Conservation (phyloP, 2,113 vertebrate genomes). For the Passer domesticus region DNA sequence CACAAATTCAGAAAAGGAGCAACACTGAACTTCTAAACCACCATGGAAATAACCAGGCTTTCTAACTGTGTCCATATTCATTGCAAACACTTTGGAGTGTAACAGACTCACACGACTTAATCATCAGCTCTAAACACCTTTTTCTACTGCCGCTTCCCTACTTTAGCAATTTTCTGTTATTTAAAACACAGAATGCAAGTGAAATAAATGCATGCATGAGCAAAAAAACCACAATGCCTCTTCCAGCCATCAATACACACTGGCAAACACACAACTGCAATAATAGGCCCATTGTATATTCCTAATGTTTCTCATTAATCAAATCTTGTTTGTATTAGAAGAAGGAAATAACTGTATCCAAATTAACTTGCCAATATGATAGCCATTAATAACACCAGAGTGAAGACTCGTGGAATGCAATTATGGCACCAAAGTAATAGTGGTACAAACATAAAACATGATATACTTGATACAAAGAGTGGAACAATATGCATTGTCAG, state of each 20-base stretch:
- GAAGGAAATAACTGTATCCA: conserved; percentile 53
- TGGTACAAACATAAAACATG: not conserved
- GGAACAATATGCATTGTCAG: not conserved
- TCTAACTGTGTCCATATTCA: not conserved
- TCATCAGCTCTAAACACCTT: not conserved
- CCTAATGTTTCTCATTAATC: conserved; percentile 66
- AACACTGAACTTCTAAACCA: not conserved
- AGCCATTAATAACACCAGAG: conserved; percentile 46
- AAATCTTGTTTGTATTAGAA: conserved; percentile 57
- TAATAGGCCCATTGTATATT: conserved; percentile 54
- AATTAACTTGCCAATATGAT: conserved; percentile 59
- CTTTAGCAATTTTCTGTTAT: conserved; percentile 5
- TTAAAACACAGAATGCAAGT: conserved; percentile 25
- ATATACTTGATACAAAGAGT: not conserved
- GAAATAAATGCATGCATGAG: conserved; percentile 15
- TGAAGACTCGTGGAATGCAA: conserved; percentile 21
- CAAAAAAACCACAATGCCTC: not conserved
- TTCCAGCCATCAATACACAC: conserved; percentile 30
- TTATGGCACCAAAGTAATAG: conserved; percentile 11
- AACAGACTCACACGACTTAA: not conserved
- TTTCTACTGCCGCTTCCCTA: not conserved
- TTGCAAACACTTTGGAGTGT: not conserved
- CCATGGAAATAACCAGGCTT: not conserved
- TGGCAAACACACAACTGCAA: conserved; percentile 50
- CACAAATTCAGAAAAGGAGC: not conserved